Evolutionary conservation across 1,140 invertebrate genomes (phyloP).

Genomic region (Atta cephalotes): DNA sequence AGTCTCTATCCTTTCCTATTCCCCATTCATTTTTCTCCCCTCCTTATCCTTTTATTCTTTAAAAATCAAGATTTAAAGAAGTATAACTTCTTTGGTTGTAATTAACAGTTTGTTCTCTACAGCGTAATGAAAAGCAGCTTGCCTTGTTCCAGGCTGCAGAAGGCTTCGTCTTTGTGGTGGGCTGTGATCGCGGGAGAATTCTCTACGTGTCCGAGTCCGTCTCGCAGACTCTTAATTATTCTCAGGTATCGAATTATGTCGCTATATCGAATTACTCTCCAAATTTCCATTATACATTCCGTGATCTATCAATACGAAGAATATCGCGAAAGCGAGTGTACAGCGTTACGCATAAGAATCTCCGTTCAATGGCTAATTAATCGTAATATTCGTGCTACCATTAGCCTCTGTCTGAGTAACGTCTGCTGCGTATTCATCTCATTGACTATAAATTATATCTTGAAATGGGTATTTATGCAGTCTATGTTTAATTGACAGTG

Average conservation of each 20-base stretch:
- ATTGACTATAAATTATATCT: conserved; percentile 5
- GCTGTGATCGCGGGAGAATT: conserved; percentile 96
- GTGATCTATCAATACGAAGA: neutral
- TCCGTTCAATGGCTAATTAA: conserved; percentile 14
- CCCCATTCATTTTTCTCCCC: too few relatives aligned
- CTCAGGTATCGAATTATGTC: conserved; percentile 88
- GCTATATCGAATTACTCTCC: neutral
- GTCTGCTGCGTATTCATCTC: conserved; percentile 13
- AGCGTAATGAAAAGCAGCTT: conserved; percentile 63
- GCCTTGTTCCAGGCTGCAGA: conserved; percentile 91
- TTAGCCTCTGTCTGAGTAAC: conserved; percentile 45
- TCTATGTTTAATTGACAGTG: neutral
- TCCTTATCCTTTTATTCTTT: neutral
- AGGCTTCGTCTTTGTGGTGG: conserved; percentile 97
- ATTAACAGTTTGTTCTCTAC: conserved; percentile 61
- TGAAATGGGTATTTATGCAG: conserved; percentile 1
- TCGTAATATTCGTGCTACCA: neutral
- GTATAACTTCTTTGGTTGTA: conserved; percentile 6
- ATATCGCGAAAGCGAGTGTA: conserved; percentile 4
- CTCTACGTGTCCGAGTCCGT: conserved; percentile 97
- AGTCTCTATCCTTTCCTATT: too few relatives aligned
- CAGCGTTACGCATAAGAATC: neutral
- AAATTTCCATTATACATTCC: neutral
- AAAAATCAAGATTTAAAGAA: neutral
- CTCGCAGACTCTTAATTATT: conserved; percentile 93